These are phyloP conservation scores for Tupaia tana DNA, from an alignment of 2,113 vertebrate genomes.

Conservation along the genomic window DNA sequence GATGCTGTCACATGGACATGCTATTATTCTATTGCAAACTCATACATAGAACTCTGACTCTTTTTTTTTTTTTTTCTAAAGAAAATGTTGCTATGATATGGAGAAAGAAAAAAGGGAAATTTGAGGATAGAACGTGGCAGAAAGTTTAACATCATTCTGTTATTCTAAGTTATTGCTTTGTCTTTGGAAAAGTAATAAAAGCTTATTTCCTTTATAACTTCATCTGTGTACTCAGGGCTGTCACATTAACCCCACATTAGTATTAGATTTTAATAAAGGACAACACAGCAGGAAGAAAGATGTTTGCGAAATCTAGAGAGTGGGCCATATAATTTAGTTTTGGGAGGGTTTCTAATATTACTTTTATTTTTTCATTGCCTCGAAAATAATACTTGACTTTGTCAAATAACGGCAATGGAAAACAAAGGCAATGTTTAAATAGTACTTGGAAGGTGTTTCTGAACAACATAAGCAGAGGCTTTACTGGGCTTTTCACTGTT, in stretches of 20 bases:
- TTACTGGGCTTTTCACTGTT: neutral
- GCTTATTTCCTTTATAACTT: constrained; percentile 89
- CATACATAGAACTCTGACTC: constrained; percentile 59
- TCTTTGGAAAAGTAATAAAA: constrained; percentile 91
- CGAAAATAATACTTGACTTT: constrained; percentile 81
- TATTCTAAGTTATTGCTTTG: constrained; percentile 84
- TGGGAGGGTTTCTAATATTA: constrained; percentile 82
- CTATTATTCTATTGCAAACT: constrained; percentile 36
- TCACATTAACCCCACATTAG: constrained; percentile 88
- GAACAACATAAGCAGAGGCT: neutral
- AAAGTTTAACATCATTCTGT: constrained; percentile 82
- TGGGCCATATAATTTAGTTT: constrained; percentile 84
- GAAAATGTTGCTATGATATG: constrained; percentile 52
- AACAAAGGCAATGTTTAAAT: neutral
- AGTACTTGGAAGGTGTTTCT: constrained; percentile 12
- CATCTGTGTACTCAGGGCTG: constrained; percentile 86
- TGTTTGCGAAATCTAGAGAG: constrained; percentile 81
- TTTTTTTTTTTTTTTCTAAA: constrained; percentile 36
- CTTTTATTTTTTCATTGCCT: constrained; percentile 79
- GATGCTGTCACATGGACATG: neutral
- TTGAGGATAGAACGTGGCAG: constrained; percentile 52
- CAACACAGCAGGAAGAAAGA: constrained; percentile 83
- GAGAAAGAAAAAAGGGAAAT: constrained; percentile 38
- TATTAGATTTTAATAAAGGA: constrained; percentile 90
- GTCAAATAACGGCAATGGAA: constrained; percentile 68